Base-by-base conservation (phyloP, 2,797 vertebrate species). In the Choloepus didactylus region DNA sequence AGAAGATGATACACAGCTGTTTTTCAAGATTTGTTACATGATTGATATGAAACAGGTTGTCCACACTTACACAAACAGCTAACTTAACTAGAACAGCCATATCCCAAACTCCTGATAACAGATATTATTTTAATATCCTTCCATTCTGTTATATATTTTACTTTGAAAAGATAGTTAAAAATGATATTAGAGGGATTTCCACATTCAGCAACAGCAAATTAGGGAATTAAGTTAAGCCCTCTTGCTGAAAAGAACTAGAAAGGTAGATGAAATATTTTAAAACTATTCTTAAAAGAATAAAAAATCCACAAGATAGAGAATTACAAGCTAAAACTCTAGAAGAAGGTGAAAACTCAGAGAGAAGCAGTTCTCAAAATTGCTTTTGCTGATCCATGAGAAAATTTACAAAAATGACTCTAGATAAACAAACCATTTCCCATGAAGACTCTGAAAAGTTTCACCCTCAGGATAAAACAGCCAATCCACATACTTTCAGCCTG, bases 161-260 rank as follows among this genome's bases (percentile, higher is more conserved):
- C 59, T 90, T 83, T 92, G 19, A 87, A 75, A 91, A 75, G 15
- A 27, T 9, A 2, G n/a, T 83, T 94, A 79, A 82, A 89, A 89
- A 54, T 87, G n/a, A 49, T 49, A 49, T 10, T 49, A 10, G 46
- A 49, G 46, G 46, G 46, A 49, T 49, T 49, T 49, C 46, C 46
- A 49, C 46, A 49, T 6, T 49, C 46, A 49, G 35, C 35, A 35
- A 35, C 35, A 35, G 29, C 3, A 49, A 77, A 23, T 9, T 56
- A 46, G 44, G 66, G 25, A 81, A 92, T 75, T 27, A 73, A 90
- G 54, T 72, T 60, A 93, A 69, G 11, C 10, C 27, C 44, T 87
- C 60, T 10, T 70, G 12, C 10, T 76, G 51, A 90, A 90, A 89
- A 82, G 2, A 62, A 84, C 31, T 15, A 75, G 80, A 82, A 76